phyloP scores from a whole-genome alignment of 2,888 invertebrate species.

The Colostygia pectinataria region DNA sequence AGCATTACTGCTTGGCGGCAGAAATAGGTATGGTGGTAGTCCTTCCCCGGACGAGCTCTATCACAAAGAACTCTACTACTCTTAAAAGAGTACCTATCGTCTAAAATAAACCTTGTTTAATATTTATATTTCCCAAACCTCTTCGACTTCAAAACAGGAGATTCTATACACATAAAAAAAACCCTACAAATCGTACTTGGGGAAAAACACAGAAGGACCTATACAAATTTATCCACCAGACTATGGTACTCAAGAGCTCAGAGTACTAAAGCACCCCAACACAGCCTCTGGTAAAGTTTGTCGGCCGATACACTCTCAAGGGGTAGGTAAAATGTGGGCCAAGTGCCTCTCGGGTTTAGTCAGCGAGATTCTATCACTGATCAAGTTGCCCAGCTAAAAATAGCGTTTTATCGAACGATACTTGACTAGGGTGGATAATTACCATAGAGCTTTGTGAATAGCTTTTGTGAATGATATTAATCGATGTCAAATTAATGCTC shows the following conservation, averaged over 20 bases:
- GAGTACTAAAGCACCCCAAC: conserved; percentile 4
- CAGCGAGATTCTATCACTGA: conserved; percentile 41
- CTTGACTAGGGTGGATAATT: conserved; percentile 22
- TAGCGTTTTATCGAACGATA: conserved; percentile 28
- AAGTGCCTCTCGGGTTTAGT: conserved; percentile 35
- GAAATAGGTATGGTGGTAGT: too few relatives aligned
- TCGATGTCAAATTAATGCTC: too few relatives aligned
- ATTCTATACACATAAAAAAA: too few relatives aligned
- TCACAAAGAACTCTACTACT: too few relatives aligned
- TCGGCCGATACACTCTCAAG: conserved; percentile 23
- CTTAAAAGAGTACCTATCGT: too few relatives aligned
- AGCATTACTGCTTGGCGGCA: too few relatives aligned
- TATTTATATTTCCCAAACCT: too few relatives aligned
- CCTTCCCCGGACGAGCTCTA: too few relatives aligned
- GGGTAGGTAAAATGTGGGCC: conserved; percentile 39
- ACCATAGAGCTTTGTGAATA: conserved; percentile 12
- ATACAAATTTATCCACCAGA: not conserved
- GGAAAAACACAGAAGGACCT: not conserved
- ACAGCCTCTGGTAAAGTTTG: conserved; percentile 14
- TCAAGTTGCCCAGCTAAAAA: conserved; percentile 26
- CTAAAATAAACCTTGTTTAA: too few relatives aligned
- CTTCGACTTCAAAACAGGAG: too few relatives aligned
- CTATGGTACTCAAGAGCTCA: conserved; percentile 1
- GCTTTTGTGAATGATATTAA: conserved; percentile 22
- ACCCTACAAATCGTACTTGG: too few relatives aligned